phyloP scores from a whole-genome alignment of 92 coral and sea anemone genomes.

The Heliopora coerulea region DNA sequence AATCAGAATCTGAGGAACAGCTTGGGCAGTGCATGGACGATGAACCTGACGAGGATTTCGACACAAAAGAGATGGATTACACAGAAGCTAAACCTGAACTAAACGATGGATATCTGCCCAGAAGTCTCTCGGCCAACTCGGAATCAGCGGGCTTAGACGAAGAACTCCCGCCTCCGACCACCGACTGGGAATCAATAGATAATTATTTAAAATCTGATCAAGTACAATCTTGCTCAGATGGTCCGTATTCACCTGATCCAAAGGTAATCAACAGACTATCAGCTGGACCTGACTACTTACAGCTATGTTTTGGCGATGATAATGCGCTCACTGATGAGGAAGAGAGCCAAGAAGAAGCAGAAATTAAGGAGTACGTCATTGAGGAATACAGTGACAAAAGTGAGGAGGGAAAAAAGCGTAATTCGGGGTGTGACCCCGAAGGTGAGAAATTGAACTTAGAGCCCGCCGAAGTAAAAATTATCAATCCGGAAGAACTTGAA shows the following conservation, averaged over 20 bases:
- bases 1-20: constrained; percentile 12
- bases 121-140: constrained; percentile 62
- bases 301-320: constrained; percentile 91
- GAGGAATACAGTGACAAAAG: constrained; percentile 62
- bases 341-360: constrained; percentile 74
- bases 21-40: constrained; percentile 18
- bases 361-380: constrained; percentile 84
- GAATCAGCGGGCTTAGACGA: constrained; percentile 43
- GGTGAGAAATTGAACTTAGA: constrained; percentile 77
- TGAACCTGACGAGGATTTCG: constrained; percentile 13
- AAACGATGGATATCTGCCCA: constrained; percentile 47
- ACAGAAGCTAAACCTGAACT: constrained; percentile 44
- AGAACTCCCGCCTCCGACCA: constrained; percentile 90
- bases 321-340: constrained; percentile 67
- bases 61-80: background rate
- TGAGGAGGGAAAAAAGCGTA: constrained; percentile 82
- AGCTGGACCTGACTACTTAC: constrained; percentile 74
- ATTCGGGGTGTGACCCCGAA: constrained; percentile 91
- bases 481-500: constrained; percentile 73
- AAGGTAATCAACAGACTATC: constrained; percentile 64
- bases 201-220: constrained; percentile 73
- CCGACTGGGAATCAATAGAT: constrained; percentile 98
- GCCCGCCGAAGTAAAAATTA: constrained; percentile 83
- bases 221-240: constrained; percentile 63
- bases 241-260: constrained; percentile 61